Evolutionary conservation across 2,888 invertebrate genomes (phyloP), one percentile per base, ranked within the genome.

Genomic region (Steromphala cineraria): DNA sequence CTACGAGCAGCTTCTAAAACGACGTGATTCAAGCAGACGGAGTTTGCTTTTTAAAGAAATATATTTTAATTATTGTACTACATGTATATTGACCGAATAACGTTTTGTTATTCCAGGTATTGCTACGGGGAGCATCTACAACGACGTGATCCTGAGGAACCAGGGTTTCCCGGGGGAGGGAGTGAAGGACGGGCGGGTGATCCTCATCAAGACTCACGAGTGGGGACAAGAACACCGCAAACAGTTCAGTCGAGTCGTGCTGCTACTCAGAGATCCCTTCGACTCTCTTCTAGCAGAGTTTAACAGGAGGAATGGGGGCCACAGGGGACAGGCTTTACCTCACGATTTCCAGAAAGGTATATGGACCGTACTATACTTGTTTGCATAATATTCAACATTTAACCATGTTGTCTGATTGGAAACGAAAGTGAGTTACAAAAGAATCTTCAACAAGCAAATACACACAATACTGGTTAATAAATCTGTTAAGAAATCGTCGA

Each of bases 161-260:
- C 31, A 77, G 5, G 87, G 87, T 31, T 87, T 86, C 71, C 86
- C 84, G 10, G 86, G 83, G n/a, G 89, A 89, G 52, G 85, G 87
- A 0, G 53, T 82, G 17, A n/a, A 31, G 19, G 83, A 84, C 76
- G 40, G 79, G 0, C 80, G 84, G 7, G 84, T 82, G 2, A 79
- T 88, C 2, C 80, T 85, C 8, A 82, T 87, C 13, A 87, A 87
- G 78, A 87, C 87, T 10, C 87, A 88, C 75, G 78, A 80, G 52
- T 82, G 79, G 78, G 79, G 82, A 3, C 40, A 62, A 8, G 80
- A 78, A 53, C 82, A 82, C 31, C 53, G 76, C n/a, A 36, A 46
- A 8, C 79, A 62, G 40, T 87, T 84, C 76, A 79, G 80, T 17
- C 80, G 82, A n/a, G 85, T 84, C 1, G 81, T 88, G 21, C 76